Conservation (phyloP, 2,888 invertebrate species). For the Arctia plantaginis region DNA sequence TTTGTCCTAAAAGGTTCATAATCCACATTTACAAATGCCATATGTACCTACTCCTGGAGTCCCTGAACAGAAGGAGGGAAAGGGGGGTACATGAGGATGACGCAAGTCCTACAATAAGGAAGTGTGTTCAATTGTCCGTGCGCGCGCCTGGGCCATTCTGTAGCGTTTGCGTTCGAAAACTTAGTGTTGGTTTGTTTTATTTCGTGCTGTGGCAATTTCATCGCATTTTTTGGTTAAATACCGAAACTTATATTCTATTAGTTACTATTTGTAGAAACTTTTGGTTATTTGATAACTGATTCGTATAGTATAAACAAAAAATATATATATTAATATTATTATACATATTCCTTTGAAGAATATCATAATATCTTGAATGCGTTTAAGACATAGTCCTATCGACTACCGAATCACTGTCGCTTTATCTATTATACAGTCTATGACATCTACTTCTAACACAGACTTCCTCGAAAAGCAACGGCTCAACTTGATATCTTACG, state of each 20-base stretch:
- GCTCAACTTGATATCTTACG: not conserved
- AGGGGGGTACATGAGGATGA: conserved; percentile 54
- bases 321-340: too few species aligned
- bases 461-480: not conserved
- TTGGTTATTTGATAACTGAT: too few species aligned
- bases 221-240: not conserved
- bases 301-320: too few species aligned
- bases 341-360: too few species aligned
- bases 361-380: too few species aligned
- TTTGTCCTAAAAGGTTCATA: conserved; percentile 12
- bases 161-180: conserved; percentile 7
- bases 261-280: not conserved
- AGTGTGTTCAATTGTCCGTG: conserved; percentile 75
- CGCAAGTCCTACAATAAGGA: conserved; percentile 77
- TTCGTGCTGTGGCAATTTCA: not conserved
- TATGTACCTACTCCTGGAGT: conserved; percentile 33
- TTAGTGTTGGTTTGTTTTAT: not conserved
- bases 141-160: conserved; percentile 59
- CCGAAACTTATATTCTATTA: not conserved
- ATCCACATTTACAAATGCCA: conserved; percentile 25
- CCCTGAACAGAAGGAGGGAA: conserved; percentile 17
- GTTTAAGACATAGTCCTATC: not conserved
- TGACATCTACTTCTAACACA: not conserved
- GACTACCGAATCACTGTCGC: not conserved
- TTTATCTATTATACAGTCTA: not conserved